Conservation (phyloP, 1,140 invertebrate species). For the Apolygus lucorum region DNA sequence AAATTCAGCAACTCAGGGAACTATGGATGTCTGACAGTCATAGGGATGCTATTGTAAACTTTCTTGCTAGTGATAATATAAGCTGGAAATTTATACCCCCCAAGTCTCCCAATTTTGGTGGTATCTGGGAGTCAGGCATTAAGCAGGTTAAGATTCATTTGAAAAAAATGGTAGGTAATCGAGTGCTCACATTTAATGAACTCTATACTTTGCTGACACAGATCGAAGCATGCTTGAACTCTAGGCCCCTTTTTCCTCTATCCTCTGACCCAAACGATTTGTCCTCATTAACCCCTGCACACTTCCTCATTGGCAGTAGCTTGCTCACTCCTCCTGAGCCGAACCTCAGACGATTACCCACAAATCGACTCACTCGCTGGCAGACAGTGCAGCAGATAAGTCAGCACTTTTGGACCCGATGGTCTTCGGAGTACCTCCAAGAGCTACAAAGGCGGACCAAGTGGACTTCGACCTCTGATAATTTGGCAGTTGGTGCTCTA, state of each 20-base stretch:
- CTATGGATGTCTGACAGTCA: too few species aligned
- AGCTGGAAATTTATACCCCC: constrained; percentile 19
- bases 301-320: constrained; percentile 35
- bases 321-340: constrained; percentile 35
- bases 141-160: constrained; percentile 35
- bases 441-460: constrained; percentile 34
- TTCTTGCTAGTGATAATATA: too few species aligned
- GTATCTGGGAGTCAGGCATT: constrained; percentile 36
- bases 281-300: constrained; percentile 33
- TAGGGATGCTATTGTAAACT: too few species aligned
- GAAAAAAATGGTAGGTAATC: constrained; percentile 24
- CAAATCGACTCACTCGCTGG: constrained; percentile 31
- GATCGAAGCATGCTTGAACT: constrained; percentile 32
- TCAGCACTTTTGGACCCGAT: constrained; percentile 37
- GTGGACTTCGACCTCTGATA: constrained; percentile 28
- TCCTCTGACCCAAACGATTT: constrained; percentile 34
- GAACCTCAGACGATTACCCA: constrained; percentile 11
- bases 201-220: constrained; percentile 34
- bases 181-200: constrained; percentile 32
- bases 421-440: constrained; percentile 36
- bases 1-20: constrained; percentile 30
- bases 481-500: constrained; percentile 33
- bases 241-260: constrained; percentile 34
- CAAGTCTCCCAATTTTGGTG: constrained; percentile 32
- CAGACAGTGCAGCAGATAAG: constrained; percentile 30